These are phyloP conservation scores for Malurus melanocephalus DNA, from an alignment of 2,113 vertebrate genomes.

Conservation along the genomic window DNA sequence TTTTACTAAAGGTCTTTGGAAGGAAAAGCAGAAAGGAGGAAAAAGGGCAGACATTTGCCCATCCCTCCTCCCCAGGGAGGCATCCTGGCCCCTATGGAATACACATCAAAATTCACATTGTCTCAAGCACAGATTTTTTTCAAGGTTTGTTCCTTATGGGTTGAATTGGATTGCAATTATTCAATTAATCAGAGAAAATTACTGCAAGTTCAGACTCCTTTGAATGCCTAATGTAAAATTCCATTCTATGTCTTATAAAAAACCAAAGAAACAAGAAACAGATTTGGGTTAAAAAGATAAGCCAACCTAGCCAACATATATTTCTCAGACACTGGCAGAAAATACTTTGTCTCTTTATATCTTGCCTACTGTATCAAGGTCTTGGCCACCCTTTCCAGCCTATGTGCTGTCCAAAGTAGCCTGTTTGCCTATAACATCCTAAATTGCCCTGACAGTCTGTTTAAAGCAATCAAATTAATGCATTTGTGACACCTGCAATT, in stretches of 20 bases:
- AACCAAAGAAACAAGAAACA: not conserved
- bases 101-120: not conserved
- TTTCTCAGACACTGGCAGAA: not conserved
- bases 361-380: not conserved
- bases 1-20: not conserved
- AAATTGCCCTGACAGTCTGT: not conserved
- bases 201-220: not conserved
- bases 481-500: not conserved
- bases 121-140: not conserved
- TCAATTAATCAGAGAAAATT: not conserved
- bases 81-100: not conserved
- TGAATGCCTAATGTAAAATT: not conserved
- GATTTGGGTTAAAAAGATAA: not conserved
- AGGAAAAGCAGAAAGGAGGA: not conserved
- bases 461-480: not conserved
- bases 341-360: not conserved
- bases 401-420: not conserved
- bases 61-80: not conserved
- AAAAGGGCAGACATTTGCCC: not conserved
- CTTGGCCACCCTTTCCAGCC: not conserved
- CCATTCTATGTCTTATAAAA: not conserved
- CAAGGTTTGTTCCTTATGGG: not conserved
- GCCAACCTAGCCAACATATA: not conserved
- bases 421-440: not conserved
- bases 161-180: not conserved